Evolutionary conservation across 2,888 invertebrate genomes (phyloP).

Genomic region (Drosophila phalerata): DNA sequence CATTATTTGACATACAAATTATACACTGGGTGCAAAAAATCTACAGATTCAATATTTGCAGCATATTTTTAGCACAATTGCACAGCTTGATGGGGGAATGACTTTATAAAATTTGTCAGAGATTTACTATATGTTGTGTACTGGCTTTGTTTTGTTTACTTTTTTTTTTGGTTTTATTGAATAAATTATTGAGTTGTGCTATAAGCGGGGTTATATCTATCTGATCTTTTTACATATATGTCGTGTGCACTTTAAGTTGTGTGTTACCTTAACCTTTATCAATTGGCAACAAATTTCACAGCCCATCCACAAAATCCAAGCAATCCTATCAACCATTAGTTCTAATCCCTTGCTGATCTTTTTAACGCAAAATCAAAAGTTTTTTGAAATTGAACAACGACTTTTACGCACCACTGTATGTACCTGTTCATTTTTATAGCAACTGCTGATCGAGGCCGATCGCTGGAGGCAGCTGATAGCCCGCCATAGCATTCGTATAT

Average conservation of each 20-base stretch:
- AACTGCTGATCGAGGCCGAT: conserved; percentile 82
- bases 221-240: conserved; percentile 16
- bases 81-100: conserved; percentile 33
- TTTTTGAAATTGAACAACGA: conserved; percentile 45
- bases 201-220: conserved; percentile 30
- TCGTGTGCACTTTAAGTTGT: conserved; percentile 66
- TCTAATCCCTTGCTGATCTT: conserved; percentile 50
- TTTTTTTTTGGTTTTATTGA: conserved; percentile 41
- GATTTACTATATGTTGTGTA: conserved; percentile 23
- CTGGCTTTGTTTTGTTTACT: conserved; percentile 40
- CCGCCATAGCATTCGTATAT: conserved; percentile 81
- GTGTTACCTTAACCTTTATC: conserved; percentile 15
- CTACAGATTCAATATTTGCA: conserved; percentile 25
- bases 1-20: conserved; percentile 17
- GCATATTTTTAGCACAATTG: conserved; percentile 39
- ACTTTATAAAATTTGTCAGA: conserved; percentile 28
- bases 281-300: conserved; percentile 51
- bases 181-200: conserved; percentile 59
- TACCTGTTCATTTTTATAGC: conserved; percentile 73
- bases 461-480: conserved; percentile 84
- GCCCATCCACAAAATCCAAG: conserved; percentile 21
- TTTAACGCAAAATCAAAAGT: conserved; percentile 75
- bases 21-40: conserved; percentile 25
- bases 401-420: conserved; percentile 72
- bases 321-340: conserved; percentile 36